Percentiles rank a stretch among this genome's conserved stretches.
phyloP scores from a whole-genome alignment of 2,113 vertebrate genomes.

The Laticauda colubrina region DNA sequence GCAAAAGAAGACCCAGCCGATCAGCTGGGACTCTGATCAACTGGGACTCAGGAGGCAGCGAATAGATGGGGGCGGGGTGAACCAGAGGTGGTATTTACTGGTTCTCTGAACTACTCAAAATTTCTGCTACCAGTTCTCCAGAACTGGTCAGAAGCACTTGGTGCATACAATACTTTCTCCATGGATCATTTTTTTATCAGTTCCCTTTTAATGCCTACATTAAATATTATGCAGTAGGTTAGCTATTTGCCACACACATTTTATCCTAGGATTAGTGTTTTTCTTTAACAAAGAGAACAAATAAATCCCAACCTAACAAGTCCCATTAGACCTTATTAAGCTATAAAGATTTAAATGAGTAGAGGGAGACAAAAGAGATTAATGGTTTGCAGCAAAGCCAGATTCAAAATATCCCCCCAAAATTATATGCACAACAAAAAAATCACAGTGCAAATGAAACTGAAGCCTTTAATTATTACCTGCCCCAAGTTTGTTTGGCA shows the following conservation, averaged over 20 bases:
- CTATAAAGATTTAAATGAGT: conserved; percentile 7
- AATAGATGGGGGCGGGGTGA: no score
- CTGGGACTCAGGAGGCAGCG: no score
- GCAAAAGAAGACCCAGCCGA: no score
- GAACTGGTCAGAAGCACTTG: neutral
- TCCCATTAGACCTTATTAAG: conserved; percentile 14
- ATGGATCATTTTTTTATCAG: neutral
- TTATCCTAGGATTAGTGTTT: neutral
- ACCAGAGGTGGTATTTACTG: no score
- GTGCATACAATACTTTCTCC: neutral
- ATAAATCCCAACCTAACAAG: conserved; percentile 3
- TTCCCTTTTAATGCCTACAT: neutral
- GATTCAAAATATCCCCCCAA: neutral
- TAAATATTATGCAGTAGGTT: neutral
- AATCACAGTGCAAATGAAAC: neutral
- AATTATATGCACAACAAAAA: neutral
- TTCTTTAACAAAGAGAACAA: neutral
- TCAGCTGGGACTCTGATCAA: no score
- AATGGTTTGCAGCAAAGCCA: conserved; percentile 4
- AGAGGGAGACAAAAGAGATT: neutral
- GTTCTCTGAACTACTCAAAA: no score
- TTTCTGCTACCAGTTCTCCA: no score
- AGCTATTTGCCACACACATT: neutral
- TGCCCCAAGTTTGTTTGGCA: neutral
- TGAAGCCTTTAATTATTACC: neutral